phyloP scores from a whole-genome alignment of 2,797 vertebrate species.

The Mormyrus hasselquistii region DNA sequence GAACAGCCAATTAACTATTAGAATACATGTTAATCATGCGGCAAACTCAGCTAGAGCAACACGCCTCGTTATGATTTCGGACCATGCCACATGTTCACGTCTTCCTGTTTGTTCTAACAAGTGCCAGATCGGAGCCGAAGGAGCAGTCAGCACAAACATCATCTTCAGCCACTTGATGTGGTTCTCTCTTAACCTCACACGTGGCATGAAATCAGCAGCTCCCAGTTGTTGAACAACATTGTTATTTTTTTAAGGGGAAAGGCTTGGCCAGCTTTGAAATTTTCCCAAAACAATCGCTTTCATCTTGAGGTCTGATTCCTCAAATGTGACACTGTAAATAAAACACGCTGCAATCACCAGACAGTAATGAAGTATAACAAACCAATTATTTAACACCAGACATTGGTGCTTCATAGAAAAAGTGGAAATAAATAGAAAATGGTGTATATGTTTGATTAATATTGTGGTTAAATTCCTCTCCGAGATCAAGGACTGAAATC shows the following conservation, averaged over 20 bases:
- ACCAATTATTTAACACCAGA: neutral
- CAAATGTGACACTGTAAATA: slow-evolving; percentile 22
- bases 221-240: neutral
- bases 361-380: neutral
- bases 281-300: slow-evolving; percentile 34
- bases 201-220: slow-evolving; percentile 24
- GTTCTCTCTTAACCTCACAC: slow-evolving; percentile 9
- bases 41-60: neutral
- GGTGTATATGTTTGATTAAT: slow-evolving; percentile 6
- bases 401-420: slow-evolving; percentile 17
- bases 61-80: neutral
- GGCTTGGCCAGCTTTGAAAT: slow-evolving; percentile 15
- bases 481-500: slow-evolving; percentile 26
- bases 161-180: neutral
- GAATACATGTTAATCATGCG: neutral
- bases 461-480: neutral
- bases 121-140: slow-evolving; percentile 16
- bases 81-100: neutral
- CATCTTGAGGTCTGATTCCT: slow-evolving; percentile 20
- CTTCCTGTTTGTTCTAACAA: slow-evolving; percentile 14
- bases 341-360: neutral
- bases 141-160: slow-evolving; percentile 1
- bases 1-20: neutral
- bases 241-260: neutral
- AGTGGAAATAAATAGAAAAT: slow-evolving; percentile 30